These are phyloP conservation scores for Bubo scandiacus DNA, from an alignment of 2,113 vertebrate genomes.

Conservation along the genomic window DNA sequence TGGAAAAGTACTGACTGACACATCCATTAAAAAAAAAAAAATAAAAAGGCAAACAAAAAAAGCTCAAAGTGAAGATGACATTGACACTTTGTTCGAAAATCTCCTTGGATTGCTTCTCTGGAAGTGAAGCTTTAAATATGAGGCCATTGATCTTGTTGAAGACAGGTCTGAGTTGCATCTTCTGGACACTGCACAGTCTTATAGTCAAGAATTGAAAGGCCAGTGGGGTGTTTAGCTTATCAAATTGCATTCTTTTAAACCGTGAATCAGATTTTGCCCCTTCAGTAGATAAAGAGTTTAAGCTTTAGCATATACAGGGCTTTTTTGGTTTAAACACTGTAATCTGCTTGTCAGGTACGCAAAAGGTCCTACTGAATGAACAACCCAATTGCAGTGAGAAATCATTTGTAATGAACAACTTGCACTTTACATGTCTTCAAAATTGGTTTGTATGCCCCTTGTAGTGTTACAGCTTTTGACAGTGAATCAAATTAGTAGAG, in stretches of 20 bases:
- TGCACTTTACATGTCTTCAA: not conserved
- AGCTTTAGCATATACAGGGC: not conserved
- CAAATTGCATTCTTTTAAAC: slow-evolving; percentile 15
- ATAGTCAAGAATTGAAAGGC: slow-evolving; percentile 68
- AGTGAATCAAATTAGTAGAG: not conserved
- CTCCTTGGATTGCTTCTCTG: slow-evolving; percentile 73
- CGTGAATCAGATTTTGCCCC: not conserved
- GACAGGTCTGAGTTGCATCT: slow-evolving; percentile 69
- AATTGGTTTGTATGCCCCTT: slow-evolving; percentile 9
- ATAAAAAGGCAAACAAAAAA: slow-evolving; percentile 28
- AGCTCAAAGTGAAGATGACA: slow-evolving; percentile 68
- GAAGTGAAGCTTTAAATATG: slow-evolving; percentile 69
- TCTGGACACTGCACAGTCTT: slow-evolving; percentile 68
- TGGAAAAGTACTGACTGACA: slow-evolving; percentile 69
- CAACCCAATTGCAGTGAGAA: not conserved
- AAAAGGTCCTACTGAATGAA: not conserved
- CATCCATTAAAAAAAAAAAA: slow-evolving; percentile 20
- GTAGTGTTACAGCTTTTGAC: not conserved
- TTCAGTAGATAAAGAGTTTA: not conserved
- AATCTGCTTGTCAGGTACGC: not conserved
- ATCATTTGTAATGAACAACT: not conserved
- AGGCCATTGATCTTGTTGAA: slow-evolving; percentile 73
- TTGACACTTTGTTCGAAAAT: slow-evolving; percentile 65
- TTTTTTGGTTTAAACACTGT: not conserved
- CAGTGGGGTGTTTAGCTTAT: slow-evolving; percentile 64